Evolutionary conservation across 2,797 vertebrate species (phyloP).

Genomic region (Salmo trutta): DNA sequence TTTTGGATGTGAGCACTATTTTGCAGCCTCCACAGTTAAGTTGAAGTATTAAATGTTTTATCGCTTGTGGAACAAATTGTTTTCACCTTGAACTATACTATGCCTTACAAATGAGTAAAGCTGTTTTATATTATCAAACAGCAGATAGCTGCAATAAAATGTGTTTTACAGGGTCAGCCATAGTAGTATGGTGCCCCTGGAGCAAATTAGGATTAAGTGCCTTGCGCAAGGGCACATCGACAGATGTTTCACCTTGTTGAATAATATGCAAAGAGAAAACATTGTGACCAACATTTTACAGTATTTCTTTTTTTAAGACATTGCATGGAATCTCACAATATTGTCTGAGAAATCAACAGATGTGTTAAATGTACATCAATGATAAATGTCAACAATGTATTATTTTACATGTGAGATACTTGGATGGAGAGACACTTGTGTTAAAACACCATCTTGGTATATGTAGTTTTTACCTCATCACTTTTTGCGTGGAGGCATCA

Average conservation of each 20-base stretch:
- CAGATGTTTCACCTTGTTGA: too few relatives aligned
- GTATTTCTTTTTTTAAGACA: not conserved
- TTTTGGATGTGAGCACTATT: slow-evolving; percentile 10
- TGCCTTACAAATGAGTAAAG: not conserved
- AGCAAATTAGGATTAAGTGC: too few relatives aligned
- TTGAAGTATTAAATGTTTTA: slow-evolving; percentile 2
- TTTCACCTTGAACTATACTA: not conserved
- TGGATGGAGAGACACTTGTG: not conserved
- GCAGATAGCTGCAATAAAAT: too few relatives aligned
- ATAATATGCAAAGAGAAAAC: not conserved
- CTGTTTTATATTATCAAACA: too few relatives aligned
- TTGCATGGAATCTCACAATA: not conserved
- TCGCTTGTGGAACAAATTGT: not conserved
- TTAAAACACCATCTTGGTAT: not conserved
- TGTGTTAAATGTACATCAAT: not conserved
- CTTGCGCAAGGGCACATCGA: too few relatives aligned
- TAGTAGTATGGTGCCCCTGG: too few relatives aligned
- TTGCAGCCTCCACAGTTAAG: slow-evolving; percentile 13
- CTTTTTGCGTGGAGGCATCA: not conserved
- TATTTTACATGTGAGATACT: not conserved
- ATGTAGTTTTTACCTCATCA: not conserved
- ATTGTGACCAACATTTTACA: not conserved
- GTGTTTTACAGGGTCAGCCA: too few relatives aligned
- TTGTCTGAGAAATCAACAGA: not conserved
- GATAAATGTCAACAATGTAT: not conserved